Percentiles rank a stretch among this genome's conserved stretches.
Conservation (phyloP, 1,140 invertebrate genomes). For the Lordiphosa clarofinis region DNA sequence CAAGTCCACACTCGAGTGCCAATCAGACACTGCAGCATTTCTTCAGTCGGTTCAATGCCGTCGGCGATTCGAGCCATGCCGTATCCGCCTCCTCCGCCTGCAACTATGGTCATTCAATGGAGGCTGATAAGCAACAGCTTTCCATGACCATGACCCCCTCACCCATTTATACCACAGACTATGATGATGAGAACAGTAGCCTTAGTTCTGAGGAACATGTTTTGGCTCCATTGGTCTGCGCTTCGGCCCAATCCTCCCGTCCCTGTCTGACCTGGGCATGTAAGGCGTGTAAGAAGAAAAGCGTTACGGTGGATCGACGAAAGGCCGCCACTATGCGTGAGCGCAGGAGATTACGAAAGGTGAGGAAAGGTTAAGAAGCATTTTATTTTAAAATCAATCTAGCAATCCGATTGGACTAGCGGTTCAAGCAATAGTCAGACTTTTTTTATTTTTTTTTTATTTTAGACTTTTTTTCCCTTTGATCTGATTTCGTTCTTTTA, state of each 20-base stretch:
- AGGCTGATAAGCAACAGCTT: constrained; percentile 42
- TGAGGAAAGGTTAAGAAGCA: constrained; percentile 59
- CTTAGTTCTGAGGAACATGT: constrained; percentile 80
- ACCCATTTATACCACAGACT: constrained; percentile 72
- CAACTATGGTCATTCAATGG: constrained; percentile 22
- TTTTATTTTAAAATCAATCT: background rate
- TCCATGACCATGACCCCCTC: constrained; percentile 58
- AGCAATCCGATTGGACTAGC: no score
- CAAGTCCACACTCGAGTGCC: constrained; percentile 6
- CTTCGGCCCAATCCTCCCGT: constrained; percentile 82
- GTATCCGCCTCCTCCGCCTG: constrained; percentile 12
- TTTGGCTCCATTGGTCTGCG: constrained; percentile 80
- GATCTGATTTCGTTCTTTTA: no score
- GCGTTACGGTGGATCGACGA: constrained; percentile 94
- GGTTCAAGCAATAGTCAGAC: no score
- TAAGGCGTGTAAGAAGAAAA: constrained; percentile 97
- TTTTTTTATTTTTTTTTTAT: no score
- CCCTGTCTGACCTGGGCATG: constrained; percentile 96
- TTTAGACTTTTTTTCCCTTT: no score
- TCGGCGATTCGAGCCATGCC: constrained; percentile 43
- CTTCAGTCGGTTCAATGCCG: constrained; percentile 73
- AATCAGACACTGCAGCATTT: constrained; percentile 68
- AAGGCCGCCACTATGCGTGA: constrained; percentile 98
- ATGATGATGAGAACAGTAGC: constrained; percentile 74
- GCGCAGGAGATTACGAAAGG: constrained; percentile 93